Conservation (phyloP, 35 echinoderm and acorn worm genomes). For the Heliocidaris tuberculata region DNA sequence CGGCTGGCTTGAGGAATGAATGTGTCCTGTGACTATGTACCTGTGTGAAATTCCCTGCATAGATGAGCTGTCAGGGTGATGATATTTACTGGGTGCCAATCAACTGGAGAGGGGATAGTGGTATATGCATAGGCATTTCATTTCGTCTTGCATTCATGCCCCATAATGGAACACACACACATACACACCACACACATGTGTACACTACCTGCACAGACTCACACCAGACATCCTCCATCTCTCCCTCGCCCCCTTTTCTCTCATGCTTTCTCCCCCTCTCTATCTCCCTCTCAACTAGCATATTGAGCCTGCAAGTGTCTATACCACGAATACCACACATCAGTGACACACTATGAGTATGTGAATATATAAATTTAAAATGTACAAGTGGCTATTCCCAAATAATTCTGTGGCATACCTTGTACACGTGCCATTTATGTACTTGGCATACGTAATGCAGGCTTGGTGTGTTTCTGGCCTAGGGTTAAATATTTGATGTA, state of each 20-base stretch:
- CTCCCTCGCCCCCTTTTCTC: not conserved
- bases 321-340: not conserved
- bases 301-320: not conserved
- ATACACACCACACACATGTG: not conserved
- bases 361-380: slow-evolving; percentile 6
- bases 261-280: not conserved
- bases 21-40: slow-evolving; percentile 2
- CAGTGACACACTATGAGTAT: slow-evolving; percentile 10
- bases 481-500: not conserved
- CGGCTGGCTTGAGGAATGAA: not conserved
- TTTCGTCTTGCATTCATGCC: not conserved
- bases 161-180: not conserved
- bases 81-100: slow-evolving; percentile 39
- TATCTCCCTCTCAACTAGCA: not conserved
- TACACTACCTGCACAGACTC: not conserved
- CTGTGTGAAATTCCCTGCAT: slow-evolving; percentile 25
- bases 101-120: not conserved
- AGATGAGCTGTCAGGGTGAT: slow-evolving; percentile 3
- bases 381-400: not conserved
- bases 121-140: slow-evolving; percentile 32
- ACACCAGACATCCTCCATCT: slow-evolving; percentile 3
- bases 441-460: not conserved
- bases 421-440: not conserved
- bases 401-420: not conserved
- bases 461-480: not conserved